Conservation (phyloP, 2,888 invertebrate genomes). For the Melinaea marsaeus region DNA sequence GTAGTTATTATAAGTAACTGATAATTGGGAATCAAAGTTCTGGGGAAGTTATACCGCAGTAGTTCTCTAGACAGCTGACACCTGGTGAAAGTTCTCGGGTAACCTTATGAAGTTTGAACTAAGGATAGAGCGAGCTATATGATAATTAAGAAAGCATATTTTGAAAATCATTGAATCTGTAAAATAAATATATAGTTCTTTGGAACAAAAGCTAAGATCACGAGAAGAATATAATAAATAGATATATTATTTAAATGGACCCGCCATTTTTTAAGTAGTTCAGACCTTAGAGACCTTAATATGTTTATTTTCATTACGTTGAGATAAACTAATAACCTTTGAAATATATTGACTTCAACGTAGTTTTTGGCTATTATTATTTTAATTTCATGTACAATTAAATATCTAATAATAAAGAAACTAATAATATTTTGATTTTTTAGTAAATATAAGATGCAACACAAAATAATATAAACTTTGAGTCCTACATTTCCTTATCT, state of each 20-base stretch:
- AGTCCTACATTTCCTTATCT: neutral
- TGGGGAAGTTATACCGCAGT: conserved; percentile 81
- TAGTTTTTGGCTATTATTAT: too few relatives aligned
- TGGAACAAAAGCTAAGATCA: neutral
- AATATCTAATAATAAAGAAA: too few relatives aligned
- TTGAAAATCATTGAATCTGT: conserved; percentile 29
- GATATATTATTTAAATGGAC: too few relatives aligned
- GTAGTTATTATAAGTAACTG: conserved; percentile 44
- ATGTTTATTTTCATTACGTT: too few relatives aligned
- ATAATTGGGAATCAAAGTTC: conserved; percentile 83
- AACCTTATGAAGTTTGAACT: conserved; percentile 48
- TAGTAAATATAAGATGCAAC: neutral
- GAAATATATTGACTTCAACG: too few relatives aligned
- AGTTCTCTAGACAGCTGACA: conserved; percentile 84
- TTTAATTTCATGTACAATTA: too few relatives aligned
- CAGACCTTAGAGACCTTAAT: too few relatives aligned
- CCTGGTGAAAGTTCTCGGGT: conserved; percentile 79
- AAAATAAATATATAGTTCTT: neutral
- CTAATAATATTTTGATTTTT: too few relatives aligned
- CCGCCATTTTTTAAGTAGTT: too few relatives aligned
- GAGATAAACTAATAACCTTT: too few relatives aligned
- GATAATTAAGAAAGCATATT: conserved; percentile 52
- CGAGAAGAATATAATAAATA: too few relatives aligned
- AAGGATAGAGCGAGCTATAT: conserved; percentile 44
- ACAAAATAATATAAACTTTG: neutral